A percentile compares a stretch with the other conserved stretches of the same genome.
Evolutionary conservation across 2,797 vertebrate genomes (phyloP).

Genomic region (Salarias fasciatus): DNA sequence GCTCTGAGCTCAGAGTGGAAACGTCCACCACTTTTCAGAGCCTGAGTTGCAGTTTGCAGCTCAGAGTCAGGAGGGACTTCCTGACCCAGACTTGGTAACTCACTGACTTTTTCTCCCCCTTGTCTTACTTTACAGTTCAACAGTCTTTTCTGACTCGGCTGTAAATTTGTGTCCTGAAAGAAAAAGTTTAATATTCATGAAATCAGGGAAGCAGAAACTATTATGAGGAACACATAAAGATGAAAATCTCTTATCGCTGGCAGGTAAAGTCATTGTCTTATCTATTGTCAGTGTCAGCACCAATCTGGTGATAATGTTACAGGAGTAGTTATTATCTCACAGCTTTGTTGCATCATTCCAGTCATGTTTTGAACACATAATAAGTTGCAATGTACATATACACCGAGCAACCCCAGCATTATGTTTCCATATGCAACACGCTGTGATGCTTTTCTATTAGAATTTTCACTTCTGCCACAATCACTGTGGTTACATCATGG

Average conservation of each 20-base stretch:
- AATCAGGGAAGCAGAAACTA: neutral
- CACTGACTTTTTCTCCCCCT: constrained; percentile 1
- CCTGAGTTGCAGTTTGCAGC: constrained; percentile 44
- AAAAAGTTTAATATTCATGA: neutral
- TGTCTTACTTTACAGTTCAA: neutral
- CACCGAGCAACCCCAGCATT: no score
- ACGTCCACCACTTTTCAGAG: constrained; percentile 58
- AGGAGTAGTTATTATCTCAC: neutral
- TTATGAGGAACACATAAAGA: neutral
- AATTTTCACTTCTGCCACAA: no score
- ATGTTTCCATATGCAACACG: no score
- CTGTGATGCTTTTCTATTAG: no score
- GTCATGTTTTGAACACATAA: neutral
- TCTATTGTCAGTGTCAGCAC: no score
- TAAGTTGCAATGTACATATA: neutral
- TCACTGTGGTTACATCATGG: no score
- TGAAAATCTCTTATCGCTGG: neutral
- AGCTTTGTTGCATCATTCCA: neutral
- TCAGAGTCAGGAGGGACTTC: constrained; percentile 40
- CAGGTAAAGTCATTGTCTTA: no score
- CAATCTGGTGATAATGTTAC: no score
- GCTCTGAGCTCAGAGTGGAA: constrained; percentile 64
- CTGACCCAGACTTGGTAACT: constrained; percentile 24
- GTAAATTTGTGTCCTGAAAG: neutral
- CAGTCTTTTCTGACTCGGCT: neutral